A percentile compares a stretch with the other conserved stretches of the same genome.
Evolutionary conservation across 2,797 vertebrate genomes (phyloP).

Genomic region (Aythya fuligula): DNA sequence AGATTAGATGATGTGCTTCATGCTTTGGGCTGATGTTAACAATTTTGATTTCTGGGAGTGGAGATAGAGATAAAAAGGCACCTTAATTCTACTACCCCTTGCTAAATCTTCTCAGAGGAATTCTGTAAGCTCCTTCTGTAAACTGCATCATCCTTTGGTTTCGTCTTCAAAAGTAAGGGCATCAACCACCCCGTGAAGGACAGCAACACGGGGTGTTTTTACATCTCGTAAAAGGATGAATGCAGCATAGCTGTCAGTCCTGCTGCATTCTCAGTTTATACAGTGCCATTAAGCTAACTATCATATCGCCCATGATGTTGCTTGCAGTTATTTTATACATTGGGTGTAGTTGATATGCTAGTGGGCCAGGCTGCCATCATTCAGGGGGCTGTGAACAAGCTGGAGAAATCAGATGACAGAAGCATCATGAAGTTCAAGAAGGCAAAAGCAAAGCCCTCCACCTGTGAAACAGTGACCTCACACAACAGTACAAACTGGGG

Average conservation of each 20-base stretch:
- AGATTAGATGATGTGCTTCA: neutral
- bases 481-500: neutral
- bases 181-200: neutral
- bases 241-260: neutral
- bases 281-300: neutral
- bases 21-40: conserved; percentile 29
- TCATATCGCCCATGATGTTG: neutral
- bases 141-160: neutral
- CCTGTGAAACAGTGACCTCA: neutral
- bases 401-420: neutral
- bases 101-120: conserved; percentile 25
- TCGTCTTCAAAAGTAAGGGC: neutral
- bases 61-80: conserved; percentile 4
- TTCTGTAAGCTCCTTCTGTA: conserved; percentile 5
- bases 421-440: neutral
- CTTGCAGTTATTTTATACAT: neutral
- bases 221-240: neutral
- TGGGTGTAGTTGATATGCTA: neutral
- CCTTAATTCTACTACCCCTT: conserved; percentile 3
- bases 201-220: neutral
- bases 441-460: neutral
- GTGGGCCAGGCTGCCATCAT: neutral
- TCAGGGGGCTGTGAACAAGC: neutral
- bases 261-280: neutral
- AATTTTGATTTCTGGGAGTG: conserved; percentile 28